Evolutionary conservation across 2,113 vertebrate species (phyloP).

Genomic region (Ciconia maguari): DNA sequence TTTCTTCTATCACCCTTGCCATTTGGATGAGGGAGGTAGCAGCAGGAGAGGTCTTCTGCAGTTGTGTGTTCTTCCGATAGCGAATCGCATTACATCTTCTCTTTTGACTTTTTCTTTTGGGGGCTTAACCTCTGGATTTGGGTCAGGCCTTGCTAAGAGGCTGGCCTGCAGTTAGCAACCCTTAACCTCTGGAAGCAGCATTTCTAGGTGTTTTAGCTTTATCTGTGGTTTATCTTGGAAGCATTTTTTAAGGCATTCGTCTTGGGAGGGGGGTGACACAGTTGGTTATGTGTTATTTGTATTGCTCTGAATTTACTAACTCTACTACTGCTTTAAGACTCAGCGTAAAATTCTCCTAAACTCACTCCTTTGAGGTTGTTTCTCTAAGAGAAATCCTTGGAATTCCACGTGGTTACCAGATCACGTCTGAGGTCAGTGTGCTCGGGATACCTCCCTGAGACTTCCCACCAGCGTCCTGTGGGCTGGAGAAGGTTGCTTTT

Average conservation of each 20-base stretch:
- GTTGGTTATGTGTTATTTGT: neutral
- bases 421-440: neutral
- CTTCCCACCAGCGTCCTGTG: neutral
- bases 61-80: neutral
- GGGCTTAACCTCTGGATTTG: neutral
- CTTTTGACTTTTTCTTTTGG: neutral
- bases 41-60: neutral
- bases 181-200: neutral
- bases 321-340: neutral
- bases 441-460: neutral
- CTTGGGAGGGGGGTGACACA: neutral
- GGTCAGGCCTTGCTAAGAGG: neutral
- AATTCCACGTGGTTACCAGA: neutral
- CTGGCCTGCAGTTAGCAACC: neutral
- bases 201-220: neutral
- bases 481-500: neutral
- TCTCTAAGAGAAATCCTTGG: neutral
- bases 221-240: neutral
- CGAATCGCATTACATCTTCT: neutral
- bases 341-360: neutral
- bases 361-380: neutral
- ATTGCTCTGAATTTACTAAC: neutral
- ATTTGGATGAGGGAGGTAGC: neutral
- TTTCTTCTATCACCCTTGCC: neutral
- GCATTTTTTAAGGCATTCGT: neutral